Base-by-base conservation (phyloP, 1,140 invertebrate genomes). In the Spodoptera litura region DNA sequence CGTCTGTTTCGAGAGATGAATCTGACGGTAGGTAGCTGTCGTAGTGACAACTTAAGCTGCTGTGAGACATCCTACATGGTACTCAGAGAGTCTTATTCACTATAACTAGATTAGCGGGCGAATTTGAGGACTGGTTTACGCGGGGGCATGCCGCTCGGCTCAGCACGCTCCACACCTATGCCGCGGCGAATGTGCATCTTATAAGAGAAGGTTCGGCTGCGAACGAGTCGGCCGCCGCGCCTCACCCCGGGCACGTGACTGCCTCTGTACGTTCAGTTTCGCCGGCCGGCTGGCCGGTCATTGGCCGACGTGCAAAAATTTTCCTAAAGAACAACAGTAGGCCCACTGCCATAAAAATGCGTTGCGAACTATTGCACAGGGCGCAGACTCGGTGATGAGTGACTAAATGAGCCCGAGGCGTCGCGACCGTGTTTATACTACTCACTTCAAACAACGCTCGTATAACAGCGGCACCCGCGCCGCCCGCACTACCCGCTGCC, bases 11-110 rank as follows among this genome's bases (percentile, higher is more conserved):
- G 10, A 94, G 89, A 51, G 93, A 94, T 62, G 93, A 93, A 79
- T 94, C 93, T 56, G 93, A 94, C 56, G 89, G 92, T 49, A 93
- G 86, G 77, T 93, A 93, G 87, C 89, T 91, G 88, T 94, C 93
- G 86, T 93, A 93, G 85, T 91, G 93, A 92, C 92, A 92, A 88
- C 90, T 93, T 56, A 92, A 87, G 89, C 92, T 94, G 87, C 92
- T 93, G 91, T 93, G 92, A 91, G 93, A 93, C 93, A 94, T 94
- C 85, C 93, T 94, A 93, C 93, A 94, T 93, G 91, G 89, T 91
- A 92, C 89, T 87, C 77, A 80, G 78, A 68, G 81, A 86, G 83
- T 87, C 81, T 91, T 84, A 76, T 90, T 84, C 87, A 89, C 88
- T 87, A 83, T 82, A 83, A 84, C 71, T 83, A 72, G 64, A 83